Base-by-base conservation (phyloP, 2,797 vertebrate genomes). In the Enteromius radiatus region DNA sequence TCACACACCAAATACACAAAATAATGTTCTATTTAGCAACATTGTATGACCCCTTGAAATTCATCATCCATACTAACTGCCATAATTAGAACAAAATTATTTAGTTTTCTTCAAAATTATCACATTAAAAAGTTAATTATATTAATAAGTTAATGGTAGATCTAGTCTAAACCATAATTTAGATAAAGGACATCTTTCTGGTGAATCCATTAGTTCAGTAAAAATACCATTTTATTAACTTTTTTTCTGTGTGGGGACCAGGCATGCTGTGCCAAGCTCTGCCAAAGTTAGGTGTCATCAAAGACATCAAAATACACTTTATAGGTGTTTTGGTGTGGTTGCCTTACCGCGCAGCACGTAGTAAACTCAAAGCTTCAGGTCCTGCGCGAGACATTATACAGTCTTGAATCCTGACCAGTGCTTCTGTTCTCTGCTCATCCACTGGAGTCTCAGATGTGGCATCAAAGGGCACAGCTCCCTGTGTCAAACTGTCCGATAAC, bases 281-380 rank as follows among this genome's bases (percentile, higher is more conserved):
- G n/a, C n/a, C n/a, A 33, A 23, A 68, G n/a, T 7, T 15, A 43
- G 12, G 12, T 6, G 3, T 68, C n/a, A n/a, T n/a, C n/a, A n/a
- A n/a, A n/a, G n/a, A 28, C 3, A 10, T 36, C 1, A 36, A 23
- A 33, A 26, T 4, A 69, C 5, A 59, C 6, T 26, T 21, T 36
- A 38, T 23, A 15, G 47, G n/a, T 59, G n/a, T 59, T 52, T 31
- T 52, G 5, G 33, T 23, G 12, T 36, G 28, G 19, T 4, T 54
- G n/a, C 15, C 74, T 87, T 88, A 99, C 98, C 97, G 95, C 86
- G 97, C 96, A 0, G 96, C 96, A 12, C 96, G 94, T 28, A 99
- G 94, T 77, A 99, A 91, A 1, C 88, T 91, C 84, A 99, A 93
- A 0, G 97, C 96, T 83, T 96, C 95, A 0, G 93, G 91, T 3